Conservation (phyloP, 2,888 invertebrate genomes). For the Noctua pronuba region DNA sequence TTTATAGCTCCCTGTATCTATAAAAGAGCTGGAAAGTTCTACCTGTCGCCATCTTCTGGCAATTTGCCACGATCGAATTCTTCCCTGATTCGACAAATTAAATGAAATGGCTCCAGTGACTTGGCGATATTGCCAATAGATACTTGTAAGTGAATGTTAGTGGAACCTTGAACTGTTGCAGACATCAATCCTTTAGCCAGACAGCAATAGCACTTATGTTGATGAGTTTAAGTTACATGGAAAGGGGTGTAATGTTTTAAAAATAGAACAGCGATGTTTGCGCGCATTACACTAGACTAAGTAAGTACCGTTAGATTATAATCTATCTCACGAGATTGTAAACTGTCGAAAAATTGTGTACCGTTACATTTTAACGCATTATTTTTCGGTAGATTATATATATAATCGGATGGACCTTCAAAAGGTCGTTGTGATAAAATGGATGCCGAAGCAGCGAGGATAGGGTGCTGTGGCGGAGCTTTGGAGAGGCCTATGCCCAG, state of each 20-base stretch:
- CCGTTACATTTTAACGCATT: no score
- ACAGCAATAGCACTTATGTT: conserved; percentile 29
- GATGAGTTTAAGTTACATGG: conserved; percentile 16
- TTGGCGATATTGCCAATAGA: conserved; percentile 49
- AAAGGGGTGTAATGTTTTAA: conserved; percentile 15
- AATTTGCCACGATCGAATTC: conserved; percentile 27
- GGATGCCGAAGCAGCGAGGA: no score
- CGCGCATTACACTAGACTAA: no score
- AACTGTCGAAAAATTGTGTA: no score
- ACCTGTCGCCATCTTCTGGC: conserved; percentile 45
- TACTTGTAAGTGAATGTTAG: conserved; percentile 25
- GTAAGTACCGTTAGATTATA: no score
- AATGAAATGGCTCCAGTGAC: conserved; percentile 38
- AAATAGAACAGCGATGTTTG: background rate
- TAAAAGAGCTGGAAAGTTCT: conserved; percentile 7
- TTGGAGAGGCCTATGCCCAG: background rate
- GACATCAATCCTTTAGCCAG: conserved; percentile 21
- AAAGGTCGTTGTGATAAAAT: background rate
- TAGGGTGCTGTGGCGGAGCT: background rate
- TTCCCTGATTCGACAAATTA: conserved; percentile 31
- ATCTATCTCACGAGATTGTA: no score
- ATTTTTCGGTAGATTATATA: no score
- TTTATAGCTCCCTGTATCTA: conserved; percentile 10
- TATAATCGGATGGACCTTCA: background rate
- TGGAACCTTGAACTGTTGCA: conserved; percentile 47